Percentiles rank a stretch among this genome's conserved stretches.
Evolutionary conservation across 2,113 vertebrate species (phyloP).

Genomic region (Apodemus sylvaticus): DNA sequence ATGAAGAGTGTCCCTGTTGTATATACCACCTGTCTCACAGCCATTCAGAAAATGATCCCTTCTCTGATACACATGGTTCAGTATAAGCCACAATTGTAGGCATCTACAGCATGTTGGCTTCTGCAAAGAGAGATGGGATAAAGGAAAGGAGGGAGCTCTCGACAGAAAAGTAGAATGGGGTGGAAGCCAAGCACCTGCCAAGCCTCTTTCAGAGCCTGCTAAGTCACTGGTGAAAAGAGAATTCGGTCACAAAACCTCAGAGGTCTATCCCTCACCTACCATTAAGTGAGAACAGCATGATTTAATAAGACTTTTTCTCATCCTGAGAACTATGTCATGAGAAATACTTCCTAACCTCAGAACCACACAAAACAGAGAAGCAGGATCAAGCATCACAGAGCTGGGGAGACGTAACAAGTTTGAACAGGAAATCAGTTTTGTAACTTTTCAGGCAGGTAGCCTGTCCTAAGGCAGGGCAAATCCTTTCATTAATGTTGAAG

Average conservation of each 20-base stretch:
- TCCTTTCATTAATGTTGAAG: background rate
- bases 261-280: background rate
- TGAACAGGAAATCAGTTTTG: background rate
- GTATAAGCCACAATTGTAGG: background rate
- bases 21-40: background rate
- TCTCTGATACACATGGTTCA: background rate
- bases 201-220: rapidly evolving
- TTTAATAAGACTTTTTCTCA: background rate
- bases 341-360: background rate
- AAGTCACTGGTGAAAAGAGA: background rate
- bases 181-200: background rate
- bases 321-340: background rate
- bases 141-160: too few species aligned
- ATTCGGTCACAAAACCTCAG: background rate
- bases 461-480: background rate
- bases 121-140: background rate
- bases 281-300: background rate
- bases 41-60: too few species aligned
- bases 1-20: background rate
- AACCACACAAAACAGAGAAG: background rate
- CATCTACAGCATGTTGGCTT: background rate
- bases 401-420: background rate
- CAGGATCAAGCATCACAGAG: background rate
- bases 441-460: background rate
- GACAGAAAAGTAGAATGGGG: background rate